Evolutionary conservation across 1,140 invertebrate species (phyloP).

Genomic region (Camponotus floridanus): DNA sequence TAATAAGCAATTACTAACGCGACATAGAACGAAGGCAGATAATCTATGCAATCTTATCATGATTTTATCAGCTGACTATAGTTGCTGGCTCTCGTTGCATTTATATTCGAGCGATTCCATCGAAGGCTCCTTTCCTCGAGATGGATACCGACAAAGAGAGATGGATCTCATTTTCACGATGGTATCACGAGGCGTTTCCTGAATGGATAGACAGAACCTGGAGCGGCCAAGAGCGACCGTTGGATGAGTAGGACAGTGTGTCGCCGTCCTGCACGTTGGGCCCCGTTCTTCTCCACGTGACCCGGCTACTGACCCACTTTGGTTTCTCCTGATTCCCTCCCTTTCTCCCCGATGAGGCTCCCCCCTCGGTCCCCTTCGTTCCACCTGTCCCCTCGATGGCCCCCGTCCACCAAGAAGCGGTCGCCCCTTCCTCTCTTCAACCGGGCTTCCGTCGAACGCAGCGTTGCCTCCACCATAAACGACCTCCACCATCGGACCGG

Average conservation of each 20-base stretch:
- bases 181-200: constrained; percentile 78
- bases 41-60: background rate
- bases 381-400: constrained; percentile 30
- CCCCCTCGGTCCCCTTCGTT: background rate
- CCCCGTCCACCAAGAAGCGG: constrained; percentile 39
- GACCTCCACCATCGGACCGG: constrained; percentile 68
- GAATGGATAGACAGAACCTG: constrained; percentile 78
- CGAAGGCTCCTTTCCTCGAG: background rate
- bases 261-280: constrained; percentile 83
- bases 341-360: background rate
- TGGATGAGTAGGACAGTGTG: constrained; percentile 86
- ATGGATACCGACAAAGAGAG: background rate
- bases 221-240: constrained; percentile 65
- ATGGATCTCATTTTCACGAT: constrained; percentile 64
- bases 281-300: constrained; percentile 84
- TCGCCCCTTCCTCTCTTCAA: constrained; percentile 58
- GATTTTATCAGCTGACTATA: constrained; percentile 31
- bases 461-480: constrained; percentile 76
- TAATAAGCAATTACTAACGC: background rate
- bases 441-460: constrained; percentile 64
- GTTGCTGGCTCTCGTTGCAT: background rate
- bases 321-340: constrained; percentile 78
- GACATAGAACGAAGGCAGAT: background rate
- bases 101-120: constrained; percentile 15
- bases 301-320: constrained; percentile 86